Evolutionary conservation across 2,797 vertebrate genomes (phyloP).

Genomic region (Rhinogobio ventralis): DNA sequence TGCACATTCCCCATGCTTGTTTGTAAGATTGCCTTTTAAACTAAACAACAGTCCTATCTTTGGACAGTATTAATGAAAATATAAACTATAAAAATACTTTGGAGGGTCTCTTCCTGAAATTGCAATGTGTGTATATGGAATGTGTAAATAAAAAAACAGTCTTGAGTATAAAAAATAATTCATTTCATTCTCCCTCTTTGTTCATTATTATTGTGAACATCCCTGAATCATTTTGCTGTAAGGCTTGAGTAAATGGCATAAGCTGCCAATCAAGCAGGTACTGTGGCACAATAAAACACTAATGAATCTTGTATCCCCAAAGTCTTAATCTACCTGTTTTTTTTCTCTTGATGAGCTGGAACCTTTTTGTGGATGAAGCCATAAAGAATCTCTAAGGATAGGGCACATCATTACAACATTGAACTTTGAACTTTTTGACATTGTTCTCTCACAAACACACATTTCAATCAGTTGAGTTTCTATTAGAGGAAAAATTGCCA

Average conservation of each 20-base stretch:
- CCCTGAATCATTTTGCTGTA: not conserved
- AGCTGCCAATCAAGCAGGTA: not conserved
- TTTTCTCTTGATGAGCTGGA: not conserved
- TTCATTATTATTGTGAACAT: not conserved
- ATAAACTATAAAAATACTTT: not conserved
- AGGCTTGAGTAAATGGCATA: not conserved
- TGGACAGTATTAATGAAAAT: not conserved
- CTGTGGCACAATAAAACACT: not conserved
- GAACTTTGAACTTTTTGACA: not conserved
- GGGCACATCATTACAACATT: constrained; percentile 6
- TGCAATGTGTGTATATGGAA: not conserved
- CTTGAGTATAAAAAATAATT: not conserved
- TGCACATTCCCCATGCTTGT: constrained; percentile 1
- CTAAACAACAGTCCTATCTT: not conserved
- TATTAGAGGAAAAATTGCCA: not conserved
- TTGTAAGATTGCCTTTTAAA: not conserved
- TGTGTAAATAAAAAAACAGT: not conserved
- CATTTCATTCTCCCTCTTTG: not conserved
- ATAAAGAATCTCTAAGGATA: not conserved
- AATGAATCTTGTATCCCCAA: not conserved
- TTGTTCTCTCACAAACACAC: not conserved
- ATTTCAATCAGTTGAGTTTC: not conserved
- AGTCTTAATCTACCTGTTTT: not conserved
- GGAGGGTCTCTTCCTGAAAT: not conserved
- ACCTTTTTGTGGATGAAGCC: not conserved